A percentile compares a stretch with the other conserved stretches of the same genome.
These are phyloP conservation scores for Larimichthys crocea DNA, from an alignment of 2,113 vertebrate species.

Conservation along the genomic window DNA sequence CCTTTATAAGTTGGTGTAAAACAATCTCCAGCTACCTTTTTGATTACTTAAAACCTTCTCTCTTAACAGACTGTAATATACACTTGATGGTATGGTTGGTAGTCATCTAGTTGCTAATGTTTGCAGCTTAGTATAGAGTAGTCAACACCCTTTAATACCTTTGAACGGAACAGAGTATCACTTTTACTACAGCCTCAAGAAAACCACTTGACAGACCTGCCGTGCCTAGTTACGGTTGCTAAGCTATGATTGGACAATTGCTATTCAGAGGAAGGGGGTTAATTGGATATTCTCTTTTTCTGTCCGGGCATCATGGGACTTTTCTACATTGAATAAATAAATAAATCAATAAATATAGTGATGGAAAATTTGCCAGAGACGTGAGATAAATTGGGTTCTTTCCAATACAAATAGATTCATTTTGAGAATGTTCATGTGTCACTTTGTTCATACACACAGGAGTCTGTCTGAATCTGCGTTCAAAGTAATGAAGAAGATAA, in stretches of 20 bases:
- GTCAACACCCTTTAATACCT: neutral
- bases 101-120: neutral
- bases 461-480: neutral
- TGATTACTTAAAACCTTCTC: neutral
- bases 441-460: neutral
- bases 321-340: neutral
- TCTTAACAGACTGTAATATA: too few relatives aligned
- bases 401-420: neutral
- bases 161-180: neutral
- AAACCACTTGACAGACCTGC: slow-evolving; percentile 7
- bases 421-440: neutral
- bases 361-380: slow-evolving; percentile 11
- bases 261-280: neutral
- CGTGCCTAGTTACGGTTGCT: slow-evolving; percentile 15
- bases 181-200: neutral
- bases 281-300: slow-evolving; percentile 1
- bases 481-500: neutral
- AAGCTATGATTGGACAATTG: slow-evolving; percentile 10
- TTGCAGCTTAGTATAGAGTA: neutral
- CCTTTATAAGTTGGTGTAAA: neutral
- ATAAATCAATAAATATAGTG: neutral
- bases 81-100: too few relatives aligned
- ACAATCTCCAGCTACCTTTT: neutral
- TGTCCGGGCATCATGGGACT: neutral
- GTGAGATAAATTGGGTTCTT: neutral